Percentiles rank a stretch among this genome's conserved stretches.
Conservation (phyloP, 2,888 invertebrate species). For the Mythimna vitellina region DNA sequence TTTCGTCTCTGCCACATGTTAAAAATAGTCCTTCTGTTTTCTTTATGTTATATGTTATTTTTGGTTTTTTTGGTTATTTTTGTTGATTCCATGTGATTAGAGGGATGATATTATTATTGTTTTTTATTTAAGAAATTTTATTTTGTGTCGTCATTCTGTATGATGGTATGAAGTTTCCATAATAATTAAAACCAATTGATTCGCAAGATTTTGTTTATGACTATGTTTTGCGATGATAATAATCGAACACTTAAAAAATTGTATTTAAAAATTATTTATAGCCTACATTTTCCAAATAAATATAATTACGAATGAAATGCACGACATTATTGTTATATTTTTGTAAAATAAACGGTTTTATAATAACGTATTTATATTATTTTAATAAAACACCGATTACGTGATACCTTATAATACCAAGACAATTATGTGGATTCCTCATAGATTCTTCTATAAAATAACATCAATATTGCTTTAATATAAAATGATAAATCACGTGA, state of each 20-base stretch:
- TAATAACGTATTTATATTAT: slow-evolving; percentile 26
- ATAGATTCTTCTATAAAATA: background rate
- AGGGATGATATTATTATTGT: background rate
- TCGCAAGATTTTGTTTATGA: background rate
- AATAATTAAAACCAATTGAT: background rate
- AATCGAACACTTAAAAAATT: background rate
- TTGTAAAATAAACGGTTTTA: slow-evolving; percentile 76
- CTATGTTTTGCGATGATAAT: background rate
- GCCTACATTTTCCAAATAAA: slow-evolving; percentile 48
- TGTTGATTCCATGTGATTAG: slow-evolving; percentile 8
- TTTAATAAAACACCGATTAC: slow-evolving; percentile 82
- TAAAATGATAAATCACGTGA: background rate
- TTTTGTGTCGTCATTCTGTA: no score
- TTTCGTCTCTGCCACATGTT: background rate
- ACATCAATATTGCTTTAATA: background rate
- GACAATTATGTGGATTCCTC: slow-evolving; percentile 7
- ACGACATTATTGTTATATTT: slow-evolving; percentile 78
- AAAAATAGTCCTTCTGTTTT: slow-evolving; percentile 5
- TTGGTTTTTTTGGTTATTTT: slow-evolving; percentile 46
- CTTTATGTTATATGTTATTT: background rate
- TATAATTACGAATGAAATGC: slow-evolving; percentile 43
- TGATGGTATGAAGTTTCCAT: no score
- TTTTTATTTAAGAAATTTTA: no score
- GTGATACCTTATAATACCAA: slow-evolving; percentile 23
- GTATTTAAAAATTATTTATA: slow-evolving; percentile 11